Evolutionary conservation across 2,113 vertebrate genomes (phyloP), one percentile per base, ranked within the genome.

Genomic region (Peucedramus taeniatus): DNA sequence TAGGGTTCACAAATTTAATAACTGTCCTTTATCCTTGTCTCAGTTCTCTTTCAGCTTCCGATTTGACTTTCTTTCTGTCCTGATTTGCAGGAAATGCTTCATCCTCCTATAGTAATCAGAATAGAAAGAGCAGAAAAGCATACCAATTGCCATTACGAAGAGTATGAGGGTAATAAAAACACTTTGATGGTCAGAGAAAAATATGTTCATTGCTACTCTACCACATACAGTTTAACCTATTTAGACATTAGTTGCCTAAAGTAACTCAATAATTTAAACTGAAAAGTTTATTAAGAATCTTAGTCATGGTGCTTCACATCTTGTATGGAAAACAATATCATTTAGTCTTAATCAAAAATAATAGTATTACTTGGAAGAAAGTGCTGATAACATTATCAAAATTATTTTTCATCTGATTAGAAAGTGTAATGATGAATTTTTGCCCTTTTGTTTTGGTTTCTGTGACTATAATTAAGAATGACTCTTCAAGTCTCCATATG

Each of bases 1-100:
- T 97, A 97, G 96, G 97, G 96, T 97, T 98, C 97, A 97, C 97
- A 97, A 97, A 98, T 98, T 98, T 98, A 98, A 98, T 98, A 98
- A 98, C 96, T 97, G 96, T 93, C 93, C 96, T 98, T 98, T 98
- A 96, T 98, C 94, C 94, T 96, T 81, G 89, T 94, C 96, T 97
- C 96, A 93, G 78, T 97, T 97, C 92, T 94, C 65, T 97, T 98
- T 97, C 90, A 95, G 95, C 66, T 93, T 97, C 84, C 96, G 96
- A 93, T 97, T 97, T 96, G 89, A 63, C 68, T 90, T 96, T 90
- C 57, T 51, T 94, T 96, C 93, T 97, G 64, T 94, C 78, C 90
- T 87, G 89, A 81, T 87, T 97, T 94, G 80, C 83, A 97, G 95
- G 94, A 97, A 97, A 97, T 97, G 65, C 84, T 97, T 96, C 93